Percentiles rank a stretch among this genome's conserved stretches.
Evolutionary conservation across 2,797 vertebrate species (phyloP).

Genomic region (Mus minutoides): DNA sequence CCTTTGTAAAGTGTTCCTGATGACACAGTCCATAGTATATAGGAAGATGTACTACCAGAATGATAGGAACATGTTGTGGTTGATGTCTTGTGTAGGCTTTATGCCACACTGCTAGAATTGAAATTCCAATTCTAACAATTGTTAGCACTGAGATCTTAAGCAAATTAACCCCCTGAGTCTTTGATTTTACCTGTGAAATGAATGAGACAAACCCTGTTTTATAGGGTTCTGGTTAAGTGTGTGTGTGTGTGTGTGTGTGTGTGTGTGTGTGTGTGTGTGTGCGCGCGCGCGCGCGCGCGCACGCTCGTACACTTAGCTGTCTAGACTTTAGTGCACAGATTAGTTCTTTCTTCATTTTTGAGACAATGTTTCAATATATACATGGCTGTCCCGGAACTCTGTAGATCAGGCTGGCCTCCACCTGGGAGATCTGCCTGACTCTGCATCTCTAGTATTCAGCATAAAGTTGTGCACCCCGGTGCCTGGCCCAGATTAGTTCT

Average conservation of each 20-base stretch:
- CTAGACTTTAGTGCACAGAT: not conserved
- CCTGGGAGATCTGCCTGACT: not conserved
- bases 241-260: not conserved
- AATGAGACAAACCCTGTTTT: not conserved
- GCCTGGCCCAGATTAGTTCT: not conserved
- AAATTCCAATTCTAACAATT: not conserved
- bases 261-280: not conserved
- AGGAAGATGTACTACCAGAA: constrained; percentile 6
- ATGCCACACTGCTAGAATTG: not conserved
- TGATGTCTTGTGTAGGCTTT: not conserved
- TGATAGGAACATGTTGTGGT: not conserved
- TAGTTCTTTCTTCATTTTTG: not conserved
- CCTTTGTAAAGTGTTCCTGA: not conserved
- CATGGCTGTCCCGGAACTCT: not conserved
- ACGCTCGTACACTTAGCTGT: not conserved
- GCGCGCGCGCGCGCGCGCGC: not conserved
- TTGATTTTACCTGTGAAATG: not conserved
- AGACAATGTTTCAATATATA: not conserved
- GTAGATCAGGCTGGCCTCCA: not conserved
- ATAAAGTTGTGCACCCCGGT: not conserved
- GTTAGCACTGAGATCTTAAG: constrained; percentile 36
- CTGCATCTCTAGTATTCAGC: not conserved
- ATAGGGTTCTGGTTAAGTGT: not conserved
- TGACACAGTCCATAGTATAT: not conserved
- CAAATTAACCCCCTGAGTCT: not conserved